A percentile compares a stretch with the other conserved stretches of the same genome.
phyloP scores from a whole-genome alignment of 2,113 vertebrate species.

The Cyrtonyx montezumae region DNA sequence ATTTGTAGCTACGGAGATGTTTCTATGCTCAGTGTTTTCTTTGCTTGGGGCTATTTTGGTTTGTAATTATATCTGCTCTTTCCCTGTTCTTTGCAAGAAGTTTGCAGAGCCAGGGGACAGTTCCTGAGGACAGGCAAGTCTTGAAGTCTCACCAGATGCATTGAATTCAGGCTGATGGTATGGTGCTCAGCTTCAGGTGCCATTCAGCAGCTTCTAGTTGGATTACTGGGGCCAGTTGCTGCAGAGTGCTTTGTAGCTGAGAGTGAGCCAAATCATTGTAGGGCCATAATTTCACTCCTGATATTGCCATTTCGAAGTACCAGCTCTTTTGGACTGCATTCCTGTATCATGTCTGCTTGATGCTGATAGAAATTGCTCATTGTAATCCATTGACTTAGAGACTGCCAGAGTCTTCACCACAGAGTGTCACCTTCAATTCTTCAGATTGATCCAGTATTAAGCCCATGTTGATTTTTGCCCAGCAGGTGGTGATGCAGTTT shows the following conservation, averaged over 20 bases:
- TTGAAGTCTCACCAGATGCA: not conserved
- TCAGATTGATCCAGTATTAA: not conserved
- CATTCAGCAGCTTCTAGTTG: not conserved
- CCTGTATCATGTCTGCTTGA: not conserved
- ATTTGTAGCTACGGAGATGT: not conserved
- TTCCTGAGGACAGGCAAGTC: not conserved
- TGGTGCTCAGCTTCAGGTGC: not conserved
- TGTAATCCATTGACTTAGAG: not conserved
- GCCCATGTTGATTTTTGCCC: not conserved
- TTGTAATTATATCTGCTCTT: not conserved
- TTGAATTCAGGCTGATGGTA: not conserved
- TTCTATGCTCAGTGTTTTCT: not conserved
- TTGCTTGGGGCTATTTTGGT: not conserved
- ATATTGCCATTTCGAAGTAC: not conserved
- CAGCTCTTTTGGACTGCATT: fast-evolving
- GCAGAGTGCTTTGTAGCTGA: not conserved
- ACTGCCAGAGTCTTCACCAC: not conserved
- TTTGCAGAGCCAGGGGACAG: fast-evolving
- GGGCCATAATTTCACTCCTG: not conserved
- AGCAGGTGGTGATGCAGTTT: not conserved
- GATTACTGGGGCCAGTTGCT: not conserved
- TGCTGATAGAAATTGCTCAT: not conserved
- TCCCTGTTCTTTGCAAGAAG: not conserved
- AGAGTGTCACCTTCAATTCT: not conserved
- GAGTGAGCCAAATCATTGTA: not conserved